Evolutionary conservation across 2,797 vertebrate species (phyloP).

Genomic region (Hyperoplus lanceolatus): DNA sequence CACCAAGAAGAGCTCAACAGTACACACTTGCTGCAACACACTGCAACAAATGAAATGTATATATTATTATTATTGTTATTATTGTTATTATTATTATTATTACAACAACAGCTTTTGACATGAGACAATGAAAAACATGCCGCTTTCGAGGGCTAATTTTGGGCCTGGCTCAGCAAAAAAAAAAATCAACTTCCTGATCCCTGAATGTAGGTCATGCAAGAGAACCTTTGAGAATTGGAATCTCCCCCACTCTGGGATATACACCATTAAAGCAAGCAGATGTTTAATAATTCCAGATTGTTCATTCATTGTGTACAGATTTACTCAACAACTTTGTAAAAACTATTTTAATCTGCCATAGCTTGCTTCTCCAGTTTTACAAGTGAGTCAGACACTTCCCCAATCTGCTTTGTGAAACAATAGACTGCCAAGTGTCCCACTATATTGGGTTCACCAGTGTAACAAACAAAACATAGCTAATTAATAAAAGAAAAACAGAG

Average conservation of each 20-base stretch:
- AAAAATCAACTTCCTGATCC: constrained; percentile 17
- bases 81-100: constrained; percentile 42
- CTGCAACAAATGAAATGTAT: constrained; percentile 73
- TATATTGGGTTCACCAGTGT: constrained; percentile 1
- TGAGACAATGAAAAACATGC: constrained; percentile 3
- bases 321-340: constrained; percentile 27
- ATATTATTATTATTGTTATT: constrained; percentile 40
- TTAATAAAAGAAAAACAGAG: too few species aligned
- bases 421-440: constrained; percentile 25
- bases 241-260: constrained; percentile 52
- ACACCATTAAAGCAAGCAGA: constrained; percentile 1
- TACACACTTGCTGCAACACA: constrained; percentile 86
- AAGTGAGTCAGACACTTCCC: constrained; percentile 64
- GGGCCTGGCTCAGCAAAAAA: not conserved
- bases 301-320: constrained; percentile 1
- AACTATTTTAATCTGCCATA: constrained; percentile 21
- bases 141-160: not conserved
- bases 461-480: not conserved
- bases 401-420: constrained; percentile 67
- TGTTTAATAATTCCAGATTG: constrained; percentile 22
- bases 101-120: constrained; percentile 33
- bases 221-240: constrained; percentile 30
- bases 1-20: constrained; percentile 83
- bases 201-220: constrained; percentile 50
- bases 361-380: constrained; percentile 57